Base-by-base conservation (phyloP, 2,888 invertebrate species). In the Eustalomyia histrio region DNA sequence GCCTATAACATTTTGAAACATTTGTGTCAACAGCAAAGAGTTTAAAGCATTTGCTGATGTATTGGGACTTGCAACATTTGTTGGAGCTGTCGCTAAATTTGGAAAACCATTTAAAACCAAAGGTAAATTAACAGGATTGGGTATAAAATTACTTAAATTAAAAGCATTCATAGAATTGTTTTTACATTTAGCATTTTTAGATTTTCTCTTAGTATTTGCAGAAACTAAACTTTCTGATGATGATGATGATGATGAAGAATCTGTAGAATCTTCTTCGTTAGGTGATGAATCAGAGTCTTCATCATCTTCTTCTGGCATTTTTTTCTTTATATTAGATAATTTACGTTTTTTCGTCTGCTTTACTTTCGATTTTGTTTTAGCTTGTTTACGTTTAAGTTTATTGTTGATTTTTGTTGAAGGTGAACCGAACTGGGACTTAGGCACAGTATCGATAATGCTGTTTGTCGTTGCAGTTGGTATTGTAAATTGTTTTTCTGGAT, bases 401-500 rank as follows among this genome's bases (percentile, higher is more conserved):
- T 8, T 16, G 16, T 1, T 10, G 18, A 12, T 73, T 61, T 17
- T 10, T 71, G 10, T 10, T 71, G 10, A 16, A 21, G 61, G 53
- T n/a, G 72, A 58, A 21, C 68, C 58, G 7, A 64, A 21, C 35
- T 53, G 68, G 10, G 76, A 60, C 12, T 58, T 67, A 2, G 76
- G 64, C n/a, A 79, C n/a, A 50, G 9, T 33, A 8, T 58, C 55
- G 8, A 9, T 24, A 1, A 52, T 47, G 35, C 52, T 39, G 12
- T n/a, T 33, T 35, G 53, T 9, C 16, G 57, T 50, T 33, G 35
- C 17, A 50, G 29, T 55, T 9, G 84, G 83, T 75, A 85, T 79
- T 9, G 57, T 1, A 64, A 85, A 86, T 3, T 82, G 82, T 33
- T 84, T 84, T 0, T 86, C 86, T n/a, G 83, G 80, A 76, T 85